Percentiles rank a stretch among this genome's conserved stretches.
These are phyloP conservation scores for Spongilla lacustris DNA, from an alignment of 37 sponge, comb jelly and placozoan genomes.

Conservation along the genomic window DNA sequence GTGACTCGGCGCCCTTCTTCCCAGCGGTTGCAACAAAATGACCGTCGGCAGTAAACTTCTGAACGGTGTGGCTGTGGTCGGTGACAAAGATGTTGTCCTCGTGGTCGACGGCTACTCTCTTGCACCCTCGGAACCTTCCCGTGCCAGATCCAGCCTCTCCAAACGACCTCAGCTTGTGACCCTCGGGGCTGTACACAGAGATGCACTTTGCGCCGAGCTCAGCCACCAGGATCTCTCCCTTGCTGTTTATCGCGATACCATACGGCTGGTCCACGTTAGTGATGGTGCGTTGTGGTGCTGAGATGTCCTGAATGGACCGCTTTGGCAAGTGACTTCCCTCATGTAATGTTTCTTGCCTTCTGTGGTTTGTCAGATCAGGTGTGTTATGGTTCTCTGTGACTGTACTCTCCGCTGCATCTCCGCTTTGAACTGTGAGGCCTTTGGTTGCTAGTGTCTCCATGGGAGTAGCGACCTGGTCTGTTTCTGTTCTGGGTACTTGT, in stretches of 20 bases:
- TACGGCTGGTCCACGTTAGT: background rate
- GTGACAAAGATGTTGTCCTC: slow-evolving; percentile 24
- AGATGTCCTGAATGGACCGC: background rate
- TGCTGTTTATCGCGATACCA: slow-evolving; percentile 3
- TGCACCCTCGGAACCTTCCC: background rate
- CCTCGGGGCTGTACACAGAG: slow-evolving; percentile 10
- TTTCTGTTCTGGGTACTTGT: background rate
- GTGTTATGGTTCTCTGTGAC: background rate
- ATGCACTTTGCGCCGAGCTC: background rate
- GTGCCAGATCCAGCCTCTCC: background rate
- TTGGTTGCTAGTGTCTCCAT: background rate
- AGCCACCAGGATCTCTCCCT: slow-evolving; percentile 2
- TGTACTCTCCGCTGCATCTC: background rate
- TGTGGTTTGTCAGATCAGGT: background rate
- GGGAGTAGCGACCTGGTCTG: background rate
- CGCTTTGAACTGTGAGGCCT: background rate
- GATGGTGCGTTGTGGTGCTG: background rate
- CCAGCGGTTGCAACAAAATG: slow-evolving; percentile 41
- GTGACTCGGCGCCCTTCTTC: slow-evolving; percentile 4
- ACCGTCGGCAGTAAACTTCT: slow-evolving; percentile 59
- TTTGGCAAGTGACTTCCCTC: too few species aligned
- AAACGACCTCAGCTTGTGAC: slow-evolving; percentile 17
- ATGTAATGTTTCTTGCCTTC: background rate
- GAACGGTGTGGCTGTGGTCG: slow-evolving; percentile 28
- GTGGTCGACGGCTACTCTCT: slow-evolving; percentile 26